Evolutionary conservation across 2,113 vertebrate species (phyloP).

Genomic region (Lagopus muta): DNA sequence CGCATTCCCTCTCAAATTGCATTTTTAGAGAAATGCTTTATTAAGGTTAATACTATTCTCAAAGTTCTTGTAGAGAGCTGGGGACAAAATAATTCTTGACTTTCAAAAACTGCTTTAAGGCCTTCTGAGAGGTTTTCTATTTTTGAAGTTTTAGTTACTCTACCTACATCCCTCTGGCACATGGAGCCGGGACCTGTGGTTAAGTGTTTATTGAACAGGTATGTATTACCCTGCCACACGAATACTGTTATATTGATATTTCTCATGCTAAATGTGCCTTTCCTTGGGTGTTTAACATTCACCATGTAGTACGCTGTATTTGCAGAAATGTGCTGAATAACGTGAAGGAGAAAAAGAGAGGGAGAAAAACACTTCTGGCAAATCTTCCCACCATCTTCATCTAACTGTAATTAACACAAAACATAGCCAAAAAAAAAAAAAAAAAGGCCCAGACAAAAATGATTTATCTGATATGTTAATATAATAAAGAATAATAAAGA

Average conservation of each 20-base stretch:
- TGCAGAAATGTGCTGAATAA: slow-evolving; percentile 11
- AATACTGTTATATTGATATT: background rate
- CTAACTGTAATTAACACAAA: slow-evolving; percentile 12
- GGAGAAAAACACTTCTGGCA: slow-evolving; percentile 20
- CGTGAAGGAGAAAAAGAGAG: background rate
- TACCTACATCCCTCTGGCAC: background rate
- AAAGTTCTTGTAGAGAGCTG: background rate
- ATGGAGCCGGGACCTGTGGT: background rate
- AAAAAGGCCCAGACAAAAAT: background rate
- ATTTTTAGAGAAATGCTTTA: slow-evolving; percentile 49
- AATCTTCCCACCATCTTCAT: background rate
- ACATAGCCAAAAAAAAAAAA: background rate
- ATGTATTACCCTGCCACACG: background rate
- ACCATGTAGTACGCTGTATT: background rate
- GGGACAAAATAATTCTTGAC: background rate
- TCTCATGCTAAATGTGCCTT: background rate
- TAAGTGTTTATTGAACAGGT: background rate
- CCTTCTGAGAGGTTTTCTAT: slow-evolving; percentile 39
- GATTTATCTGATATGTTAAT: background rate
- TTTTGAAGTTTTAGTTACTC: slow-evolving; percentile 1
- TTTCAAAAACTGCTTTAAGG: slow-evolving; percentile 43
- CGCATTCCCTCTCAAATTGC: slow-evolving; percentile 8
- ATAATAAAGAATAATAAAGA: background rate
- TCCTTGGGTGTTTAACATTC: slow-evolving; percentile 27
- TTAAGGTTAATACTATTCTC: slow-evolving; percentile 18